Evolutionary conservation across 2,797 vertebrate species (phyloP).

Genomic region (Emys orbicularis): DNA sequence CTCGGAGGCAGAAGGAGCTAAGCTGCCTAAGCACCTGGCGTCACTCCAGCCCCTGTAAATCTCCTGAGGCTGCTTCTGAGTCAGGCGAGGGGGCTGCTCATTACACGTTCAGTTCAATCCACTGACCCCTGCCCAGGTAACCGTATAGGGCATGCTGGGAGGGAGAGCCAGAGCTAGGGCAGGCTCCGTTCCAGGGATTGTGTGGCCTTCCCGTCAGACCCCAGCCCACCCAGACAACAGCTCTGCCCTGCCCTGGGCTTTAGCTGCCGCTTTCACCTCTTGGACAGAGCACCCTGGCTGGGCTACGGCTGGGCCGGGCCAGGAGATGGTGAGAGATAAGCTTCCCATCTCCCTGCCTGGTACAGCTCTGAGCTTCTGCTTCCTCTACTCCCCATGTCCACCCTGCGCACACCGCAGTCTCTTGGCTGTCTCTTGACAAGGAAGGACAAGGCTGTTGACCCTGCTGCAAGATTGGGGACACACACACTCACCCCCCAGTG

Average conservation of each 20-base stretch:
- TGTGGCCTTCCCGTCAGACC: neutral
- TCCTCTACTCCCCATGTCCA: neutral
- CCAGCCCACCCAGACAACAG: neutral
- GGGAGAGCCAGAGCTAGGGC: neutral
- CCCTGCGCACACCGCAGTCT: neutral
- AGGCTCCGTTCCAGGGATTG: rapidly evolving
- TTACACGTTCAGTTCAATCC: neutral
- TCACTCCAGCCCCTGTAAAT: neutral
- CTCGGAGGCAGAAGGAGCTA: no score
- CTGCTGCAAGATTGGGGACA: no score
- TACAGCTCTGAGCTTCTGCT: constrained; percentile 12
- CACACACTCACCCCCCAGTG: no score
- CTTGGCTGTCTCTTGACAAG: rapidly evolving
- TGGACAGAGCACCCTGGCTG: neutral
- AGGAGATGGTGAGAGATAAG: constrained; percentile 55
- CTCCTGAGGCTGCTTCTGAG: neutral
- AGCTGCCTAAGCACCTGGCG: no score
- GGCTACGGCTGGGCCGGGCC: neutral
- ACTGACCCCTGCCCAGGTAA: neutral
- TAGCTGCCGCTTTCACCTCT: neutral
- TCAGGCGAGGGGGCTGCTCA: neutral
- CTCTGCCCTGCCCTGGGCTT: neutral
- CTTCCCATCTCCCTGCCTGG: neutral
- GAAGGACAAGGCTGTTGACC: rapidly evolving
- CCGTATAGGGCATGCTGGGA: neutral